Base-by-base conservation (phyloP, 2,113 vertebrate genomes). In the Coptodon bakossiorum region DNA sequence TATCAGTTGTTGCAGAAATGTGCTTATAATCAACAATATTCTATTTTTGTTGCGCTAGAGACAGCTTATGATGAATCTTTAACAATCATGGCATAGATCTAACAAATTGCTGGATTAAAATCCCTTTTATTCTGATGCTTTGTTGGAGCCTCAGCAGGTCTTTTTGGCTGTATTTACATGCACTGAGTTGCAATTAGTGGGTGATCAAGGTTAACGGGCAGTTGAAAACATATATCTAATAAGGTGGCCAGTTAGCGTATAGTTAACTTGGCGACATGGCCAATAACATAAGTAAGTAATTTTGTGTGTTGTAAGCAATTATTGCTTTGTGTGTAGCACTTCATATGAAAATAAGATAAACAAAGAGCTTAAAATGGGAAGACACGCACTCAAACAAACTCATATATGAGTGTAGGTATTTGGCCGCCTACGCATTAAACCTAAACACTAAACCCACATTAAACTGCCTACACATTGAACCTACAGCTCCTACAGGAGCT, bases 41-140 rank as follows among this genome's bases (percentile, higher is more conserved):
- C 0, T 12, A 0, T 2, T 66, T 66, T 66, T 38, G 61, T 22
- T 13, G 34, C 5, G 10, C 0, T 2, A 2, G 31, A 66, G 31
- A 66, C 17, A 66, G 6, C 4, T 38, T 68, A n/a, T 0, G 6
- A 8, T 1, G 61, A 45, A 45, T 45, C 13, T 45, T 14, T 14
- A 45, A 45, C 43, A 52, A 52, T 19, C 4, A 1, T 14, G 12
- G 40, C 40, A 43, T 43, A 43, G 40, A 16, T 17, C 6, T 4
- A 19, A 19, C 50, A 52, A 52, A 19, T 6, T 52, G 8, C 50
- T 52, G 4, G 17, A 52, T 52, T 19, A 52, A 52, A 52, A 19
- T 52, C 8, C 9, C 50, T 19, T 52, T 45, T 45, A 6, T 45
- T 52, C 17, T 19, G 48, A 19, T 52, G 50, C 50, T 8, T 3